phyloP scores from a whole-genome alignment of 2,797 vertebrate species.

The Lepus townsendii region DNA sequence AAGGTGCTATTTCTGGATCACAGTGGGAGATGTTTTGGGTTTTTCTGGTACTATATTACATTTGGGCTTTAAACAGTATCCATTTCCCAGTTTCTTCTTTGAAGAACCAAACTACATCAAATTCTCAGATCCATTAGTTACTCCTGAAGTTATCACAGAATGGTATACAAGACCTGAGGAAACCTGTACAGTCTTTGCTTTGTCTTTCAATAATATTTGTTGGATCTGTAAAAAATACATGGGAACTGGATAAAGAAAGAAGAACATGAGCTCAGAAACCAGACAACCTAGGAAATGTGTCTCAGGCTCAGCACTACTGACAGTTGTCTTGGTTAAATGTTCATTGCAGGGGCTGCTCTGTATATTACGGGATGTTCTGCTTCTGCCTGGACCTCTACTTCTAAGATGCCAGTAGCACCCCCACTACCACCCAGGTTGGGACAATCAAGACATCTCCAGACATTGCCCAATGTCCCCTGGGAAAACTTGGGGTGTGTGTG shows the following conservation, averaged over 20 bases:
- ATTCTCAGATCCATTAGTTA: background rate
- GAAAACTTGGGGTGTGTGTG: background rate
- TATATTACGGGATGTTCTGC: background rate
- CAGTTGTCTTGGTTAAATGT: background rate
- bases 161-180: background rate
- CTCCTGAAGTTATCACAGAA: background rate
- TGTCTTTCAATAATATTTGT: background rate
- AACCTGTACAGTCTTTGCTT: background rate
- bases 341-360: background rate
- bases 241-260: background rate
- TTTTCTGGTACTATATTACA: background rate
- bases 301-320: background rate
- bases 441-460: background rate
- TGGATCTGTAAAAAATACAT: background rate
- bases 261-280: background rate
- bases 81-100: conserved; percentile 9
- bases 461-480: background rate
- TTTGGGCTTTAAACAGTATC: background rate
- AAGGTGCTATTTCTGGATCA: conserved; percentile 23
- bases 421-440: too few relatives aligned
- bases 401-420: background rate
- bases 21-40: background rate
- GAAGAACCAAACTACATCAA: background rate
- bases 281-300: background rate
- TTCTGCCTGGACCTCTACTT: background rate